phyloP scores from a whole-genome alignment of 2,888 invertebrate species.

The Drosophila quasianomalipes region DNA sequence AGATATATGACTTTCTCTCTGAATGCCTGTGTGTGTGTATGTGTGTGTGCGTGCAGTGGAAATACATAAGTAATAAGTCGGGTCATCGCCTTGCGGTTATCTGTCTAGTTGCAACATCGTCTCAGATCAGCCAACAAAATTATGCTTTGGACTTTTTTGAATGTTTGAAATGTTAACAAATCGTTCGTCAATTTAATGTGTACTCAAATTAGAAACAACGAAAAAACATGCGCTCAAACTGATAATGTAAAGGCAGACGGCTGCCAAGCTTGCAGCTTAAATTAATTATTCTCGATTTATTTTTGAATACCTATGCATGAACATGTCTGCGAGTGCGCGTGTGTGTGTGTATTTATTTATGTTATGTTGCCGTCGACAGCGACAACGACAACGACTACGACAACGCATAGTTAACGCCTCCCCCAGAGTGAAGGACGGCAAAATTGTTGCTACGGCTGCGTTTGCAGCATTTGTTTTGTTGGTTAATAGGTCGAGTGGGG shows the following conservation, averaged over 20 bases:
- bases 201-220: not conserved
- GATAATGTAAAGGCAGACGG: conserved; percentile 30
- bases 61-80: conserved; percentile 10
- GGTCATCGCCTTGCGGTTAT: conserved; percentile 28
- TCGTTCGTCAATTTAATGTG: conserved; percentile 12
- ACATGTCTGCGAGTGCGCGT: not conserved
- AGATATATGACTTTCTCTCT: not conserved
- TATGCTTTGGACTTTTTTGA: not conserved
- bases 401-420: conserved; percentile 38
- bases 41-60: conserved; percentile 4
- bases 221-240: conserved; percentile 25
- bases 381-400: conserved; percentile 17
- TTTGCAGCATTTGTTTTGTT: conserved; percentile 1
- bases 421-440: conserved; percentile 31
- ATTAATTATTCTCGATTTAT: conserved; percentile 56
- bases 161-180: conserved; percentile 16
- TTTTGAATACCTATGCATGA: conserved; percentile 29
- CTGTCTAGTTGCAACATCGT: conserved; percentile 30
- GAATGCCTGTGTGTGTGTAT: not conserved
- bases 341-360: not conserved
- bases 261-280: conserved; percentile 24
- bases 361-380: conserved; percentile 23
- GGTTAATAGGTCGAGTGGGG: conserved; percentile 16
- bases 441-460: conserved; percentile 11
- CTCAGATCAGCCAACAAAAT: conserved; percentile 33